phyloP scores from a whole-genome alignment of 2,888 invertebrate genomes.

The Halictus ligatus region DNA sequence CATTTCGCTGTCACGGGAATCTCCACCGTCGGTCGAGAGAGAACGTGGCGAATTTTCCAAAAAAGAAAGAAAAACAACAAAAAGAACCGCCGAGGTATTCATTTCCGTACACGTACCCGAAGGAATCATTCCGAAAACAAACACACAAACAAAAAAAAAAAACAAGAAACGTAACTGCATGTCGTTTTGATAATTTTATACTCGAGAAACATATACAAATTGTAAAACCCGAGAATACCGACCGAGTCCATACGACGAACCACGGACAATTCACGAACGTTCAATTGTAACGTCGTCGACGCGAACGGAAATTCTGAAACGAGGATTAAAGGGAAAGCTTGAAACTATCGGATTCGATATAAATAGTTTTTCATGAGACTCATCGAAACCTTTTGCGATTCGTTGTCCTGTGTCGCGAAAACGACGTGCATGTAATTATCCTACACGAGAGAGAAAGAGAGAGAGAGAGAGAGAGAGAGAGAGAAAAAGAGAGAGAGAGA shows the following conservation, averaged over 20 bases:
- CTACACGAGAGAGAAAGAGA: neutral
- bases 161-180: constrained; percentile 18
- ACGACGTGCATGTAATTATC: neutral
- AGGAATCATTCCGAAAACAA: constrained; percentile 17
- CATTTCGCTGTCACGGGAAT: constrained; percentile 3
- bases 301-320: constrained; percentile 3
- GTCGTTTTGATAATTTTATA: constrained; percentile 60
- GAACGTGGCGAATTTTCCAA: constrained; percentile 1
- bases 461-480: no score
- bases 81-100: constrained; percentile 8
- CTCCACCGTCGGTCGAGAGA: neutral
- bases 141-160: no score
- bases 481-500: neutral
- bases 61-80: neutral
- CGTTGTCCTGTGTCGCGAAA: constrained; percentile 36
- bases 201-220: constrained; percentile 7
- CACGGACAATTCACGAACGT: neutral
- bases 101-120: constrained; percentile 13
- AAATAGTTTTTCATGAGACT: constrained; percentile 33
- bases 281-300: neutral
- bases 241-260: neutral
- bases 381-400: constrained; percentile 38
- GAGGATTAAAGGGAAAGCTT: neutral
- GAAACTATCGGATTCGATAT: neutral
- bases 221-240: neutral